A percentile compares a stretch with the other conserved stretches of the same genome.
phyloP scores from a whole-genome alignment of 2,797 vertebrate genomes.

The Salarias fasciatus region DNA sequence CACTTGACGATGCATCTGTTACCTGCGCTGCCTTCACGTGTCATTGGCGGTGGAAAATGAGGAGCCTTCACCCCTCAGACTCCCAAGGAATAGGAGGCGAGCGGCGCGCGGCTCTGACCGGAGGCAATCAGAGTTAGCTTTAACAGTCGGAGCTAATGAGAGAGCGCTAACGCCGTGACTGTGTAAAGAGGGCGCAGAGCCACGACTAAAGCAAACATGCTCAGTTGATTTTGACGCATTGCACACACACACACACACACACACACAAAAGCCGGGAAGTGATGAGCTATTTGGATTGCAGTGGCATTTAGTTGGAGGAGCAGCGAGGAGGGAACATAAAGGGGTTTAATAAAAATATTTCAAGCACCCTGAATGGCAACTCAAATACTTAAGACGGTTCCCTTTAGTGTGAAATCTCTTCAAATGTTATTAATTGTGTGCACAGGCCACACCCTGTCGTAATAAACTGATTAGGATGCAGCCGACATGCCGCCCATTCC shows the following conservation, averaged over 20 bases:
- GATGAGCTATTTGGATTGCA: conserved; percentile 45
- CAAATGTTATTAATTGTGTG: conserved; percentile 25
- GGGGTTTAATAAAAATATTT: conserved; percentile 37
- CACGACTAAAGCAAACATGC: conserved; percentile 59
- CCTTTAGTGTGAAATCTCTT: conserved; percentile 7
- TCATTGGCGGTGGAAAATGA: conserved; percentile 77
- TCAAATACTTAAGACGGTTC: conserved; percentile 20
- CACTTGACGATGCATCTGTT: conserved; percentile 62
- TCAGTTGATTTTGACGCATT: conserved; percentile 65
- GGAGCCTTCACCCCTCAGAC: conserved; percentile 52
- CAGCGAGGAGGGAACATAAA: conserved; percentile 8
- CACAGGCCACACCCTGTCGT: conserved; percentile 5
- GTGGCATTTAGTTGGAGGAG: conserved; percentile 38
- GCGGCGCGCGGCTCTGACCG: conserved; percentile 45
- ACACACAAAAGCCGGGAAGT: conserved; percentile 7
- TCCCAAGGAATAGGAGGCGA: conserved; percentile 52
- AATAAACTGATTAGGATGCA: conserved; percentile 39
- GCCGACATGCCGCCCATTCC: conserved; percentile 25
- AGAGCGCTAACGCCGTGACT: conserved; percentile 46
- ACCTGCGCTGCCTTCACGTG: conserved; percentile 74
- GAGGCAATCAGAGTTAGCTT: conserved; percentile 67
- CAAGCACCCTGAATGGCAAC: conserved; percentile 3
- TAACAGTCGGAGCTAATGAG: conserved; percentile 68
- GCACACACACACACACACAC: conserved; percentile 22
- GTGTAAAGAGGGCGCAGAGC: conserved; percentile 50